Base-by-base conservation (phyloP, 2,888 invertebrate species). In the Vesta saturnalis region DNA sequence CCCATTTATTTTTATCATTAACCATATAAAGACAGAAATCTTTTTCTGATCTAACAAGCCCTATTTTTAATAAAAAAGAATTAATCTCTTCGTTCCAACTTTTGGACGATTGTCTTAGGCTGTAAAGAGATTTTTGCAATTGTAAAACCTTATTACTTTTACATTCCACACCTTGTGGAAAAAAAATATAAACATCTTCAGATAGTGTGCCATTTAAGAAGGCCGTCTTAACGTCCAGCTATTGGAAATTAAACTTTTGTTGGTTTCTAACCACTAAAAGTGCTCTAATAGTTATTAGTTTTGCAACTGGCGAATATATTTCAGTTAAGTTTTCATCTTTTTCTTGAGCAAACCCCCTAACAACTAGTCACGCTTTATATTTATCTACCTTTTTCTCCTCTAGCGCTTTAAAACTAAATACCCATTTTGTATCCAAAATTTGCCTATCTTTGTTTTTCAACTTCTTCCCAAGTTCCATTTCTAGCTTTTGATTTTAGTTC, bases 41-140 rank as follows among this genome's bases (percentile, higher is more conserved):
- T 47, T 49, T 69, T 46, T 69, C 64, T 15, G 64, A 69, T 15
- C 69, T 55, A 21, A 8, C 35, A 67, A 70, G 66, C 21, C 60
- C 64, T 21, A 54, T 18, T 18, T 14, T 54, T 54, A 46, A 46
- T n/a, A 46, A 46, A 15, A 14, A 46, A 15, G 4, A 3, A 46
- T 46, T 46, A 10, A 46, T 46, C 46, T 46, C 46, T 10, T 5
- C 46, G n/a, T 46, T 46, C n/a, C 46, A 46, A 4, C 46, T 6
- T 10, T 30, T 30, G 56, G 15, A 30, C 6, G 56, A 23, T 30
- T 56, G 56, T 56, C 30, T 56, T 1, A 56, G 56, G 3, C 56
- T 30, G 30, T 56, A 56, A 5, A 39, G 12, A 39, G 57, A 35
- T 39, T 16, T 57, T 6, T 39, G 30, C n/a, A n/a, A n/a, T n/a